Evolutionary conservation across 2,113 vertebrate species (phyloP).

Genomic region (Tenrec ecaudatus): DNA sequence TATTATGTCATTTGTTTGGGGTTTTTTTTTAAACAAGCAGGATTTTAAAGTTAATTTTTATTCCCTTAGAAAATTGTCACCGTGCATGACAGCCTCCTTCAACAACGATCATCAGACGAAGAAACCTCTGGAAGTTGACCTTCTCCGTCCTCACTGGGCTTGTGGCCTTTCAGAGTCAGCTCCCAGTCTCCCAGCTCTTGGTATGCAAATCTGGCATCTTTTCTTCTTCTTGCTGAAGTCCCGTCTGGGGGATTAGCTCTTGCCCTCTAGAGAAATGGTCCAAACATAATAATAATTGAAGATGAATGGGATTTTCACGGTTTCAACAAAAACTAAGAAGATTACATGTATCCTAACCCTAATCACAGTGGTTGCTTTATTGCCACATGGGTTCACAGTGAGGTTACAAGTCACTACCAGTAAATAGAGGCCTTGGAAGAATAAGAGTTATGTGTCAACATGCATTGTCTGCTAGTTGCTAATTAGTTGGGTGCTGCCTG

Average conservation of each 20-base stretch:
- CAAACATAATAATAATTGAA: conserved; percentile 80
- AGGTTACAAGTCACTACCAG: conserved; percentile 72
- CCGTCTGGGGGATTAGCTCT: conserved; percentile 67
- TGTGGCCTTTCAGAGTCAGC: background rate
- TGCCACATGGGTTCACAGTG: conserved; percentile 68
- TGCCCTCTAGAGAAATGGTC: conserved; percentile 56
- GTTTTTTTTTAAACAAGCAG: background rate
- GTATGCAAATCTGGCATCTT: conserved; percentile 63
- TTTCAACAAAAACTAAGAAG: conserved; percentile 75
- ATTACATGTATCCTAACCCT: conserved; percentile 74
- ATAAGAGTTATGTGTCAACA: conserved; percentile 13
- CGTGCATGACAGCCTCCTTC: background rate
- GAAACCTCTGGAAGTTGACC: background rate
- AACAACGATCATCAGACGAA: background rate
- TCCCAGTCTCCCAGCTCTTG: conserved; percentile 27
- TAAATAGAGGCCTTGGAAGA: conserved; percentile 38
- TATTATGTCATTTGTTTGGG: background rate
- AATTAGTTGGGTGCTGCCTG: conserved; percentile 64
- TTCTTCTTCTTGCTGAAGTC: conserved; percentile 32
- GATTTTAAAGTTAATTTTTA: background rate
- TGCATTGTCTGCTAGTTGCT: conserved; percentile 41
- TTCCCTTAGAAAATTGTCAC: background rate
- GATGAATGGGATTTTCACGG: conserved; percentile 81
- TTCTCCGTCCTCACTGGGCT: background rate
- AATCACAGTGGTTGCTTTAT: conserved; percentile 71